Conservation (phyloP, 2,797 vertebrate genomes). For the Rhabdophis nuchalis region DNA sequence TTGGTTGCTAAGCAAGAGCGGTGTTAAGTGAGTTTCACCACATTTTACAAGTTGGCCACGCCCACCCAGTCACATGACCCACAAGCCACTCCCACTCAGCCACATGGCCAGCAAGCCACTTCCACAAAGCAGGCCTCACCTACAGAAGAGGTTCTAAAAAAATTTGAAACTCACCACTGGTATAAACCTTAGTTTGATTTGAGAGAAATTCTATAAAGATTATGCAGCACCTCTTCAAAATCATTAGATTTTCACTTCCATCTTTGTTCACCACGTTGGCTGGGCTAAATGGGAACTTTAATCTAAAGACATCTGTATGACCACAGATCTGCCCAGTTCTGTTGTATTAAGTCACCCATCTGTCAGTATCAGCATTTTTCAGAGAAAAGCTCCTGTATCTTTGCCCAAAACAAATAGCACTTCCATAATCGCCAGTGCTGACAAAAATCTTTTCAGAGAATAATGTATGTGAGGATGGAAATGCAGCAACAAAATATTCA, state of each 20-base stretch:
- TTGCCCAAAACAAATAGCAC: not conserved
- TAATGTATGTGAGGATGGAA: not conserved
- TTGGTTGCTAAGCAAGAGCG: no score
- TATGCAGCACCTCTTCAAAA: not conserved
- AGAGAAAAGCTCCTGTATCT: not conserved
- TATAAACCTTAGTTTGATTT: not conserved
- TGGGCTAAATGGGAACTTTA: not conserved
- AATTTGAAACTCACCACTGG: no score
- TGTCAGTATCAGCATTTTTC: not conserved
- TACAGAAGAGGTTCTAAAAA: no score
- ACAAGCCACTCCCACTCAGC: no score
- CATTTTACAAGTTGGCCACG: no score
- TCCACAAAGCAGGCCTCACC: no score
- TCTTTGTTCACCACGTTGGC: not conserved
- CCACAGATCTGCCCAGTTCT: not conserved
- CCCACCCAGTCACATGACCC: no score
- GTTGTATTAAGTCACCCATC: not conserved
- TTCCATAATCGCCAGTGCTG: not conserved
- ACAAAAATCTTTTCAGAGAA: not conserved
- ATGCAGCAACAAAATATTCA: not conserved
- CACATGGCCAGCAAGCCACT: no score
- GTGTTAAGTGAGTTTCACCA: no score
- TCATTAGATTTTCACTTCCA: not conserved
- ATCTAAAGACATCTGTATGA: not conserved
- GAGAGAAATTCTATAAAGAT: not conserved